These are phyloP conservation scores for Gymnothorax javanicus DNA, from an alignment of 2,797 vertebrate species.

Conservation along the genomic window DNA sequence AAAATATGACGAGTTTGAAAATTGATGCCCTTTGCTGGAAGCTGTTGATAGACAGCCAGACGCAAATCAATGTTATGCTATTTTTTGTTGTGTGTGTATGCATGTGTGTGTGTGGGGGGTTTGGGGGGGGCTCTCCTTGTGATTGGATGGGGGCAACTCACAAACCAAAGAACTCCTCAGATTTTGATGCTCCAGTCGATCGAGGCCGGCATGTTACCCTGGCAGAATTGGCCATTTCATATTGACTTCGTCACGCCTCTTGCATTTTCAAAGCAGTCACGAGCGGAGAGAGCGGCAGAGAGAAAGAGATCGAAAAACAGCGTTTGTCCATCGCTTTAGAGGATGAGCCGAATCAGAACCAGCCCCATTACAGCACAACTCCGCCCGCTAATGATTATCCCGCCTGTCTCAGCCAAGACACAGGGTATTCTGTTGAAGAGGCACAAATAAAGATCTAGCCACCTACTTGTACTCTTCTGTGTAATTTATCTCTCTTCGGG, in stretches of 20 bases:
- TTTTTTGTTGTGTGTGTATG: neutral
- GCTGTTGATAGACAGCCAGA: neutral
- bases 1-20: neutral
- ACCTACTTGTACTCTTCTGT: slow-evolving; percentile 38
- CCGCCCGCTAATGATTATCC: slow-evolving; percentile 60
- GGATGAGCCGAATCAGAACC: slow-evolving; percentile 28
- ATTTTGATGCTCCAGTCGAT: neutral
- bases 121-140: too few relatives aligned
- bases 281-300: neutral
- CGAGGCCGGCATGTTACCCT: too few relatives aligned
- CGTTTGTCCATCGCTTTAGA: neutral
- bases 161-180: neutral
- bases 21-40: neutral
- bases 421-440: slow-evolving; percentile 68
- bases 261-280: neutral
- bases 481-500: neutral
- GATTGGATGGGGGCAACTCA: neutral
- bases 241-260: neutral
- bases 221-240: neutral
- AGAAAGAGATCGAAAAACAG: slow-evolving; percentile 12
- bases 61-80: neutral
- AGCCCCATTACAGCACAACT: slow-evolving; percentile 56
- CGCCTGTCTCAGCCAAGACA: slow-evolving; percentile 57
- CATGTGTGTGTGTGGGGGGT: too few relatives aligned
- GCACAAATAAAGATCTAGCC: slow-evolving; percentile 54